Evolutionary conservation across 2,113 vertebrate species (phyloP), one percentile per base, ranked within the genome.

Genomic region (Pantherophis guttatus): DNA sequence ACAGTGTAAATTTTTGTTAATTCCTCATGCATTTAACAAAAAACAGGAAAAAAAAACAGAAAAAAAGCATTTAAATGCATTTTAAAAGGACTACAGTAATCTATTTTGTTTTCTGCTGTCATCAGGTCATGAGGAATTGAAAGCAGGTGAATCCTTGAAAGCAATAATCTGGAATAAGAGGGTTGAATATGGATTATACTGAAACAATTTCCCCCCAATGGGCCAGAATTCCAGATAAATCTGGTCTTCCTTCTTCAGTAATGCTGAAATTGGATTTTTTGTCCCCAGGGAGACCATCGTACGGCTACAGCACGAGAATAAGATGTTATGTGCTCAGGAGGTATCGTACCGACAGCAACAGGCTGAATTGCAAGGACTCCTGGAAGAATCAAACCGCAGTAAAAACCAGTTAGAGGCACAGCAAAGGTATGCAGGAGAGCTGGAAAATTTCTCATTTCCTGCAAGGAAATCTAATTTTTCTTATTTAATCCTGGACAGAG

Each of bases 231-330:
- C 86, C 23, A n/a, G 44, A 52, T 86, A 26, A 90, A 85, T 8
- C 65, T 89, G 65, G 23, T 48, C 48, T 44, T 33, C 39, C 23
- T 39, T 33, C 10, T 24, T 50, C 52, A 58, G 33, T n/a, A 33
- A 88, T 48, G 3, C 19, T 52, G 50, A 93, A 21, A 21, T 33
- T 62, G 24, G 39, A 15, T 53, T 86, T 39, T 55, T 62, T 65
- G 21, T 33, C 3, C 1, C 24, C 97, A 99, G 99, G 97, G 99
- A 99, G 96, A 98, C 98, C 0, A 96, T 99, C 89, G 94, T 98
- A 70, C 97, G 97, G 59, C 98, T 99, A 3, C 98, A 99, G 95
- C 97, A 97, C 86, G 99, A 99, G 96, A 99, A 99, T 97, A 98
- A 98, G 97, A 97, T 98, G 97, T 94, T 99, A 92, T 98, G 98